Evolutionary conservation across 2,113 vertebrate species (phyloP).

Genomic region (Litocranius walleri): DNA sequence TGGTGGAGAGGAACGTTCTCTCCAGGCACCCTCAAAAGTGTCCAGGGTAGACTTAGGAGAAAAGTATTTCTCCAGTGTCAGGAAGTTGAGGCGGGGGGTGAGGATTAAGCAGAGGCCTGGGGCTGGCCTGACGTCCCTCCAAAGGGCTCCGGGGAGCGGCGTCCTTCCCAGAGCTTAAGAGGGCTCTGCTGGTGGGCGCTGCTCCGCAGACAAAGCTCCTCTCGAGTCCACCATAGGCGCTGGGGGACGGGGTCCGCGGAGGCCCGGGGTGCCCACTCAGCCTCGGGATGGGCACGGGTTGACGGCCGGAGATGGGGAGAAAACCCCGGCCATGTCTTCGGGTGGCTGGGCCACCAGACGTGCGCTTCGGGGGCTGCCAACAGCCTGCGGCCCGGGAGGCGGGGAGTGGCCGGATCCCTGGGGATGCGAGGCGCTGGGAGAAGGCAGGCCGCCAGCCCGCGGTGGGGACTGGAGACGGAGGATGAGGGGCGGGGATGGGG

Average conservation of each 20-base stretch:
- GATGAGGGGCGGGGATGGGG: not conserved
- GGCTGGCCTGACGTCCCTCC: not conserved
- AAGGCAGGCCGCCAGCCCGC: not conserved
- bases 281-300: not conserved
- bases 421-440: not conserved
- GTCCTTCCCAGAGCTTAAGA: constrained; percentile 5
- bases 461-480: not conserved
- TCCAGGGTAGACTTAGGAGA: constrained; percentile 70
- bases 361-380: not conserved
- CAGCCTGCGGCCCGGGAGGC: not conserved
- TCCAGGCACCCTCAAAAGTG: constrained; percentile 58
- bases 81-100: not conserved
- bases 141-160: not conserved
- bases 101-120: not conserved
- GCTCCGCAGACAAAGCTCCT: constrained; percentile 25
- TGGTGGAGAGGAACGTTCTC: constrained; percentile 63
- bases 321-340: not conserved
- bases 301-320: not conserved
- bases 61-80: constrained; percentile 61
- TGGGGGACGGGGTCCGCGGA: not conserved
- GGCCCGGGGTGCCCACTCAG: not conserved
- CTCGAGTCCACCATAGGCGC: constrained; percentile 9
- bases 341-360: not conserved
- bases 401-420: not conserved
- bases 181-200: constrained; percentile 58